Evolutionary conservation across 2,113 vertebrate genomes (phyloP), one percentile per base, ranked within the genome.

Genomic region (Hiodon tergisus): DNA sequence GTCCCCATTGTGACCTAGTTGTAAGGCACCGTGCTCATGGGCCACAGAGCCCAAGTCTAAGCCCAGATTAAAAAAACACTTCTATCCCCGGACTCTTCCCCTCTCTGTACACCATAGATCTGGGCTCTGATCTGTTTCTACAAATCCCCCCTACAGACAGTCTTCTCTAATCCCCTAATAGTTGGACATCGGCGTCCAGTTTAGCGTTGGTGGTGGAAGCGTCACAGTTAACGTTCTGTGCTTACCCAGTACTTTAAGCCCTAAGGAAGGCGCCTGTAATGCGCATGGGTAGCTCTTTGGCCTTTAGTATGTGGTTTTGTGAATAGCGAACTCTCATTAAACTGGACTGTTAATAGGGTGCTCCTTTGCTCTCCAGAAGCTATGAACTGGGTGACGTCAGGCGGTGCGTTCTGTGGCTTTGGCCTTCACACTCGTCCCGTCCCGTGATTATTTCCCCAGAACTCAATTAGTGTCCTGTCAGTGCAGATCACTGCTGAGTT

Each of bases 11-110:
- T 90, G 89, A 90, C 90, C 89, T 85, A 90, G 85, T 91, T 89
- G 88, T 88, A 80, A 86, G 81, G 82, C 83, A 71, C 80, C 69
- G 79, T 84, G 83, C 86, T 88, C 82, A 80, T 68, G 88, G 87
- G 79, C 84, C 82, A 86, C 86, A 87, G 85, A 85, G 83, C 87
- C 83, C 77, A 62, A 87, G 89, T 91, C 90, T 92, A 86, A 89
- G 88, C 89, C 86, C 88, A 90, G 90, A 92, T 93, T 91, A 92
- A 90, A 90, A 31, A 87, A 87, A 85, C 80, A 81, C 80, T 79
- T 81, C 81, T 88, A 88, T 87, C 88, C 85, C 83, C 81, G 80
- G 81, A 78, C 76, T 77, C 72, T 54, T 52, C 68, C 48, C 73
- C 72, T 76, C 65, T 66, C 8, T 78, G 31, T 66, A 57, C 59